These are phyloP conservation scores for Dryas iulia DNA, from an alignment of 1,140 invertebrate species.

Conservation along the genomic window DNA sequence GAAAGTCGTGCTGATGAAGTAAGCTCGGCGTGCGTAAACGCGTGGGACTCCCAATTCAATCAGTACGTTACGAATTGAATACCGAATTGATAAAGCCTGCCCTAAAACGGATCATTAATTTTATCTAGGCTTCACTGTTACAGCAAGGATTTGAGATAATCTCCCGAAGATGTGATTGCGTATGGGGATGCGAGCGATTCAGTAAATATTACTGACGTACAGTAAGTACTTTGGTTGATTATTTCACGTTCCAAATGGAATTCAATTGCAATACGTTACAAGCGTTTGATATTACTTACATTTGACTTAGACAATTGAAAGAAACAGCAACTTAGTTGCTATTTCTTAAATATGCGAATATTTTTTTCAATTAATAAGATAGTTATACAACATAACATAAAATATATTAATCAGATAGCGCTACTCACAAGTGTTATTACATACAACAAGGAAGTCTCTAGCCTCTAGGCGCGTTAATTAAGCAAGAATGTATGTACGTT, in stretches of 20 bases:
- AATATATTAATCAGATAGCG: background rate
- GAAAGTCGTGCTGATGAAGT: constrained; percentile 42
- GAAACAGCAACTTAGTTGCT: no score
- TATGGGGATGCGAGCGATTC: background rate
- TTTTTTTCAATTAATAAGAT: background rate
- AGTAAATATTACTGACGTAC: constrained; percentile 7
- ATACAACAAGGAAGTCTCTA: background rate
- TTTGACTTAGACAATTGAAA: no score
- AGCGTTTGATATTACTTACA: no score
- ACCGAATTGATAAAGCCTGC: constrained; percentile 34
- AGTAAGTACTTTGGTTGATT: background rate
- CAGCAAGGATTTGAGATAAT: constrained; percentile 17
- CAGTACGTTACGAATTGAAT: constrained; percentile 36
- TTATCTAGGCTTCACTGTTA: constrained; percentile 34
- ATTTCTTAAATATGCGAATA: no score
- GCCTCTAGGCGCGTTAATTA: constrained; percentile 57
- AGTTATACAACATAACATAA: background rate
- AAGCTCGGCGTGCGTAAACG: constrained; percentile 33
- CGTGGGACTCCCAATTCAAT: constrained; percentile 40
- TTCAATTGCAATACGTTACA: background rate
- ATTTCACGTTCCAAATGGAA: background rate
- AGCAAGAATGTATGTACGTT: constrained; percentile 47
- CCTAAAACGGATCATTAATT: constrained; percentile 37
- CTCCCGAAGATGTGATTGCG: constrained; percentile 11
- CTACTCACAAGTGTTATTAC: background rate